Conservation (phyloP, 2,113 vertebrate genomes). For the Lagenorhynchus albirostris region DNA sequence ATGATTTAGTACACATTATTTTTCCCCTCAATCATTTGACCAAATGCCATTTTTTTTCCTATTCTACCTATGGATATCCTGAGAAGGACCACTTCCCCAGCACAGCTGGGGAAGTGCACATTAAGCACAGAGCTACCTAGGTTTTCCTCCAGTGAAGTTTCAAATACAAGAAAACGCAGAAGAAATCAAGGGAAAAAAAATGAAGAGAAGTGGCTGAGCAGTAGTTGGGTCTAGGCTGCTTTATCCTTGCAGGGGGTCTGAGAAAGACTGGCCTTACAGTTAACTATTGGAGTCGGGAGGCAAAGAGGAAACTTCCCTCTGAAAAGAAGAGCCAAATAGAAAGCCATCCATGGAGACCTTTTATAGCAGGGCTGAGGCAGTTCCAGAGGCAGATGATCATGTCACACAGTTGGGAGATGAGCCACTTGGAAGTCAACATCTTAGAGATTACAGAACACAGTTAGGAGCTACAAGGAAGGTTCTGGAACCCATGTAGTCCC, state of each 20-base stretch:
- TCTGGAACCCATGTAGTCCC: not conserved
- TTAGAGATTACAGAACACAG: not conserved
- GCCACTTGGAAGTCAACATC: not conserved
- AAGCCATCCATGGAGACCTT: not conserved
- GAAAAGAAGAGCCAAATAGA: not conserved
- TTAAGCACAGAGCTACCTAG: not conserved
- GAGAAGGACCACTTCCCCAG: not conserved
- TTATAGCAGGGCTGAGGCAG: not conserved
- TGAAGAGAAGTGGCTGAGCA: not conserved
- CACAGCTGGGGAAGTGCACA: not conserved
- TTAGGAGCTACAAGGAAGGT: not conserved
- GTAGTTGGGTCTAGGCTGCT: not conserved
- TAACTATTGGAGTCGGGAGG: not conserved
- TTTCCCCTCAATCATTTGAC: not conserved
- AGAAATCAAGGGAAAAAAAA: not conserved
- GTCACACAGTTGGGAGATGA: not conserved
- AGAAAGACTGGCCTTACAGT: not conserved
- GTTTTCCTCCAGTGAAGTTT: not conserved
- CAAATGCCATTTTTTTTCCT: not conserved
- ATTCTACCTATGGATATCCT: not conserved
- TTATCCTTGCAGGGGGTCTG: not conserved
- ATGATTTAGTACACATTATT: not conserved
- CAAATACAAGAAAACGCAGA: not conserved
- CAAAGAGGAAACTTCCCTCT: not conserved
- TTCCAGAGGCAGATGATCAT: not conserved